Evolutionary conservation across 2,797 vertebrate species (phyloP).

Genomic region (Diplodus sargus): DNA sequence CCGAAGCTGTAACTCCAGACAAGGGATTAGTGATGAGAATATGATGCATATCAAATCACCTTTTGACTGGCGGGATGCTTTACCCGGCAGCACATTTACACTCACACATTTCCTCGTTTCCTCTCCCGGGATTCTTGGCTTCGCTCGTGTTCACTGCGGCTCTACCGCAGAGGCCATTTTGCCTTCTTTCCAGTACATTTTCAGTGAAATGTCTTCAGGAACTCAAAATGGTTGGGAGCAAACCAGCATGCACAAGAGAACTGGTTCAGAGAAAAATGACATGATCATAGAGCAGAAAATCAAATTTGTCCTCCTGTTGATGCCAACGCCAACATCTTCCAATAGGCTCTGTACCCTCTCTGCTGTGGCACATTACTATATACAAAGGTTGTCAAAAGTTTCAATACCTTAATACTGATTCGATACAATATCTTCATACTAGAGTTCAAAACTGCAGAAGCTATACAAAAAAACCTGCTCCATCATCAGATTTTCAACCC

Average conservation of each 20-base stretch:
- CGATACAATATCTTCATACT: too few relatives aligned
- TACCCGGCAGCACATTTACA: constrained; percentile 33
- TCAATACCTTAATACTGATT: too few relatives aligned
- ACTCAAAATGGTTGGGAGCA: constrained; percentile 17
- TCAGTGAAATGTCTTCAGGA: not conserved
- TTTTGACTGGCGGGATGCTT: constrained; percentile 56
- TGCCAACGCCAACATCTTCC: not conserved
- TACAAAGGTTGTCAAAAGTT: too few relatives aligned
- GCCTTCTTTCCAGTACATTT: constrained; percentile 5
- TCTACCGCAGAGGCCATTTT: constrained; percentile 36
- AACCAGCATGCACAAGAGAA: not conserved
- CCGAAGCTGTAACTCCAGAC: constrained; percentile 52
- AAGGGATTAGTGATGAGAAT: constrained; percentile 63
- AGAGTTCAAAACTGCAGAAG: too few relatives aligned
- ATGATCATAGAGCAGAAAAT: constrained; percentile 3
- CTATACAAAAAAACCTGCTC: too few relatives aligned
- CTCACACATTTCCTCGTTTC: constrained; percentile 16
- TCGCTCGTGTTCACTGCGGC: constrained; percentile 14
- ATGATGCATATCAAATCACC: constrained; percentile 70
- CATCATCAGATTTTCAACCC: too few relatives aligned
- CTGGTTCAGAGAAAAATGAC: not conserved
- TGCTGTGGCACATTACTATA: not conserved
- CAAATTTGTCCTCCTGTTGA: not conserved
- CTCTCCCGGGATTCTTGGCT: constrained; percentile 18
- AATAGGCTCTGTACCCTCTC: not conserved